Percentiles rank a stretch among this genome's conserved stretches.
Conservation (phyloP, 2,797 vertebrate species). For the Tachyglossus aculeatus region DNA sequence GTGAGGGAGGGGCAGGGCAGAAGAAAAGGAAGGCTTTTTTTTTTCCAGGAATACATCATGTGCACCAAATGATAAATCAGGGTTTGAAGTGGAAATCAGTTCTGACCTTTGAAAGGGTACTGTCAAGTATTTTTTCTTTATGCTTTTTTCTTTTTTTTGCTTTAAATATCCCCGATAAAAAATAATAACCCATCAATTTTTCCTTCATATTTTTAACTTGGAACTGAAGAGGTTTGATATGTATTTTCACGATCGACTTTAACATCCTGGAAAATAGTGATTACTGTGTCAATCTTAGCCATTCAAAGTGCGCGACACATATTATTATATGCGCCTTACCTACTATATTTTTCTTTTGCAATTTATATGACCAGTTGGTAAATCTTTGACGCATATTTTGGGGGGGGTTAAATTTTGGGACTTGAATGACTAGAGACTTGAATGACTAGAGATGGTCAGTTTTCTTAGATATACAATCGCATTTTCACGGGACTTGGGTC, state of each 20-base stretch:
- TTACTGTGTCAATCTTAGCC: slow-evolving; percentile 39
- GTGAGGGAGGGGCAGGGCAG: too few species aligned
- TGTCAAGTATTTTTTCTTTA: slow-evolving; percentile 40
- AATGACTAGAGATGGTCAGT: too few species aligned
- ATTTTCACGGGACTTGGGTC: too few species aligned
- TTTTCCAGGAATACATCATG: slow-evolving; percentile 44
- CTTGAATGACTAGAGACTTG: too few species aligned
- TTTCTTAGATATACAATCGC: too few species aligned
- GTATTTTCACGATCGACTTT: slow-evolving; percentile 41
- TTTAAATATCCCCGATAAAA: slow-evolving; percentile 39
- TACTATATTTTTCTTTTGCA: too few species aligned
- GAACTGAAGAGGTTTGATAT: slow-evolving; percentile 32
- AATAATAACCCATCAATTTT: slow-evolving; percentile 53
- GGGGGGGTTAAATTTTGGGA: too few species aligned
- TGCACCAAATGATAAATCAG: slow-evolving; percentile 44
- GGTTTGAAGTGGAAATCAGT: slow-evolving; percentile 53
- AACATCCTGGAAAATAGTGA: slow-evolving; percentile 40
- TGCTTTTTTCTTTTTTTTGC: slow-evolving; percentile 31
- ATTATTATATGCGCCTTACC: too few species aligned
- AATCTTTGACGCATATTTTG: too few species aligned
- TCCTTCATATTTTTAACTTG: slow-evolving; percentile 21
- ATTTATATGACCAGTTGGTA: too few species aligned
- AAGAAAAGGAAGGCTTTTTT: too few species aligned
- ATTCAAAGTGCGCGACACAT: too few species aligned
- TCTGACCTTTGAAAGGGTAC: slow-evolving; percentile 49